Evolutionary conservation across 1,140 invertebrate species (phyloP).

Genomic region (Mamestra configurata): DNA sequence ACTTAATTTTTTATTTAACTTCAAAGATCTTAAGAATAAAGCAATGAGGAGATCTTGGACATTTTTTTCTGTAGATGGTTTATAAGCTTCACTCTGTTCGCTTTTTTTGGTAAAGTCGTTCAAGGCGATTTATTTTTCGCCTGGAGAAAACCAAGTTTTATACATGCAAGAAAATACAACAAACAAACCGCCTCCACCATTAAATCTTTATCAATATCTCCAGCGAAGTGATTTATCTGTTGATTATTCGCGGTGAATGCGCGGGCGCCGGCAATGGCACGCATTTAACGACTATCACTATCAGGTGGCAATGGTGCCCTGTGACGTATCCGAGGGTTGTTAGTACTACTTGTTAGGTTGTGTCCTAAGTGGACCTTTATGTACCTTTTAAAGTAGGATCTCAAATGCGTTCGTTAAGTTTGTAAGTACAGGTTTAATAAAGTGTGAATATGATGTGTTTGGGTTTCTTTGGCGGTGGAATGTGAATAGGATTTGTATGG

Average conservation of each 20-base stretch:
- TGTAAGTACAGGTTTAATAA: constrained; percentile 29
- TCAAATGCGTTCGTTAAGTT: constrained; percentile 62
- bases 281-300: constrained; percentile 70
- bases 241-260: constrained; percentile 74
- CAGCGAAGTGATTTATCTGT: constrained; percentile 72
- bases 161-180: constrained; percentile 11
- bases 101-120: no score
- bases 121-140: no score
- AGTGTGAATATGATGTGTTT: constrained; percentile 25
- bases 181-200: constrained; percentile 12
- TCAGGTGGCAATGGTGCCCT: constrained; percentile 66
- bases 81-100: no score
- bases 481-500: no score
- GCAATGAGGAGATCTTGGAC: no score
- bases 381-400: constrained; percentile 53
- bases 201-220: constrained; percentile 33
- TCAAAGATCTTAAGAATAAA: no score
- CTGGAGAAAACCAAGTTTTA: no score
- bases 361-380: constrained; percentile 53
- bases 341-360: constrained; percentile 65
- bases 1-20: not conserved
- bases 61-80: no score
- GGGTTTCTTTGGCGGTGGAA: constrained; percentile 11
- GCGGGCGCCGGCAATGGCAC: constrained; percentile 61
- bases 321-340: constrained; percentile 57